Evolutionary conservation across 2,113 vertebrate genomes (phyloP).

Genomic region (Cairina moschata): DNA sequence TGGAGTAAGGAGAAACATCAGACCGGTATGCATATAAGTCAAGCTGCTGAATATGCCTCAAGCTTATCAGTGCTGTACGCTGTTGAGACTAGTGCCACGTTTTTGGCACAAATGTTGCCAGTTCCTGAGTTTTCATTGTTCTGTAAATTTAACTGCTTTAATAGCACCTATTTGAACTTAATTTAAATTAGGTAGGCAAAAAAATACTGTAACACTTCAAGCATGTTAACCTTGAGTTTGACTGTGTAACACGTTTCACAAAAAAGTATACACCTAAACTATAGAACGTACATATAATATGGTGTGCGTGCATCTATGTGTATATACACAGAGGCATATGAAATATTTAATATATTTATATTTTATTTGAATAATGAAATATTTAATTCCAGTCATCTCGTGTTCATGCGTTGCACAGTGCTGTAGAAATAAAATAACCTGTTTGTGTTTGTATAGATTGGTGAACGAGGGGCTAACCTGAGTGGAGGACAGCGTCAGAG

Average conservation of each 20-base stretch:
- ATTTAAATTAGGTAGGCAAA: neutral
- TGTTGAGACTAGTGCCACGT: neutral
- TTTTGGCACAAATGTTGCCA: neutral
- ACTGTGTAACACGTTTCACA: neutral
- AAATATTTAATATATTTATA: neutral
- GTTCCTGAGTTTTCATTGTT: neutral
- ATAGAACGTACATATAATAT: neutral
- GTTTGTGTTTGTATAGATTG: slow-evolving; percentile 80
- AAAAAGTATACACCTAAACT: neutral
- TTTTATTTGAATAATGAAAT: neutral
- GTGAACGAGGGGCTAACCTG: slow-evolving; percentile 90
- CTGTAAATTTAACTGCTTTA: neutral
- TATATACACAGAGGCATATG: neutral
- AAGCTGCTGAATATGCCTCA: neutral
- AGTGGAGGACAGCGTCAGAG: slow-evolving; percentile 93
- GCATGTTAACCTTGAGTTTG: neutral
- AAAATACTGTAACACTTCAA: neutral
- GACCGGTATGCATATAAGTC: neutral
- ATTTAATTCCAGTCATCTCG: neutral
- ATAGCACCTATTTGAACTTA: neutral
- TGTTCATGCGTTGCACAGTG: neutral
- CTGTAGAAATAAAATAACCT: neutral
- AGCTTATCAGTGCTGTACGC: neutral
- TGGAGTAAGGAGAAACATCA: neutral
- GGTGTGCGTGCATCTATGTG: neutral